Conservation (phyloP, 35 echinoderm and acorn worm species). For the Holothuria glaberrima region DNA sequence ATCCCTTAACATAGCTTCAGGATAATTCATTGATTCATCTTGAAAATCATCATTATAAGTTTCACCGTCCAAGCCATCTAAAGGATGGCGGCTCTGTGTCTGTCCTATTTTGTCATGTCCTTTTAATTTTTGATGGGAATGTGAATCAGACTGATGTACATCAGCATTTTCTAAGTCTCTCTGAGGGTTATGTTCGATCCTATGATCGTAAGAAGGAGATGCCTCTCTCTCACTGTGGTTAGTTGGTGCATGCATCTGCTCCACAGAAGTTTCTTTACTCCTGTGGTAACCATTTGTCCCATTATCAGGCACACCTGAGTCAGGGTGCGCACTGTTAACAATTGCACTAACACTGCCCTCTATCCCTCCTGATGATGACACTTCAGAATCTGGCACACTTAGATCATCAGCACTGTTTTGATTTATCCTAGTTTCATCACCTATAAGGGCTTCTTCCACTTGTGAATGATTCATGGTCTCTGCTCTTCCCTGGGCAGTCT, state of each 20-base stretch:
- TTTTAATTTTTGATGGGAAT: conserved; percentile 20
- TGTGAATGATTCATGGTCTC: background rate
- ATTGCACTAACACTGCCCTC: conserved; percentile 31
- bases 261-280: background rate
- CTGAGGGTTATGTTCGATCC: background rate
- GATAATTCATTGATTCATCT: background rate
- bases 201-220: background rate
- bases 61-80: conserved; percentile 3
- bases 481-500: background rate
- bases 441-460: background rate
- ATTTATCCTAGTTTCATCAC: background rate
- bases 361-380: background rate
- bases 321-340: background rate
- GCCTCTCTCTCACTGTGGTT: background rate
- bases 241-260: background rate
- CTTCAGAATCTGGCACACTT: background rate
- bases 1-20: conserved; percentile 24
- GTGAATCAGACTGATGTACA: background rate
- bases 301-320: background rate
- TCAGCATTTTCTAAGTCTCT: no score
- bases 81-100: conserved; percentile 11
- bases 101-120: background rate
- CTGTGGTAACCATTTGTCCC: conserved; percentile 30
- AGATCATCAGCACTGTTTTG: background rate
- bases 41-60: background rate